Evolutionary conservation across 2,888 invertebrate species (phyloP).

Genomic region (Drosophila ezoana): DNA sequence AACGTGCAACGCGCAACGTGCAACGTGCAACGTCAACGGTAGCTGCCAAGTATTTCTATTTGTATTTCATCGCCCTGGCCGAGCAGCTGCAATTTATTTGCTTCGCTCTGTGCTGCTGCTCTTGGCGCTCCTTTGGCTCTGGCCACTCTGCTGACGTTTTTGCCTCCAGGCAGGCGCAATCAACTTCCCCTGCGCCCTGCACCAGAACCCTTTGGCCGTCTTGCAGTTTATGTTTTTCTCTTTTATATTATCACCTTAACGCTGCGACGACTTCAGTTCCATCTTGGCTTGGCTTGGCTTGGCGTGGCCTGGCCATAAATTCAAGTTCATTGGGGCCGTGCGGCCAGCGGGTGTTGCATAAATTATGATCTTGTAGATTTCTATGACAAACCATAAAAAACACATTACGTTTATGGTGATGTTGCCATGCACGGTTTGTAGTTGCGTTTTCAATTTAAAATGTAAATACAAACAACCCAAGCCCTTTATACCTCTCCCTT

Average conservation of each 20-base stretch:
- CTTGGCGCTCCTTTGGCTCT: constrained; percentile 9
- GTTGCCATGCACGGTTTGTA: constrained; percentile 32
- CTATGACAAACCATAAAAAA: constrained; percentile 74
- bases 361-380: constrained; percentile 75
- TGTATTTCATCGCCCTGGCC: constrained; percentile 79
- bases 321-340: constrained; percentile 45
- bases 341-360: constrained; percentile 57
- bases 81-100: constrained; percentile 79
- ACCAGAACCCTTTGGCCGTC: constrained; percentile 28
- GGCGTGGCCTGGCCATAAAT: constrained; percentile 67
- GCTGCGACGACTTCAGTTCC: constrained; percentile 43
- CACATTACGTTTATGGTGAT: constrained; percentile 69
- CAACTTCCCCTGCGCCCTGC: constrained; percentile 29
- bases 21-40: constrained; percentile 56
- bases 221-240: constrained; percentile 63
- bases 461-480: constrained; percentile 41
- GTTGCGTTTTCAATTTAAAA: constrained; percentile 69
- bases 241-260: constrained; percentile 73
- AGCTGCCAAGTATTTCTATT: constrained; percentile 81
- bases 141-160: constrained; percentile 31
- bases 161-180: constrained; percentile 72
- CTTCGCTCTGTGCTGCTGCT: constrained; percentile 16
- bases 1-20: constrained; percentile 20
- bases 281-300: constrained; percentile 27
- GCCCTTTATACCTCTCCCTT: not conserved